phyloP scores from a whole-genome alignment of 2,888 invertebrate genomes.

The Tribolium freemani region DNA sequence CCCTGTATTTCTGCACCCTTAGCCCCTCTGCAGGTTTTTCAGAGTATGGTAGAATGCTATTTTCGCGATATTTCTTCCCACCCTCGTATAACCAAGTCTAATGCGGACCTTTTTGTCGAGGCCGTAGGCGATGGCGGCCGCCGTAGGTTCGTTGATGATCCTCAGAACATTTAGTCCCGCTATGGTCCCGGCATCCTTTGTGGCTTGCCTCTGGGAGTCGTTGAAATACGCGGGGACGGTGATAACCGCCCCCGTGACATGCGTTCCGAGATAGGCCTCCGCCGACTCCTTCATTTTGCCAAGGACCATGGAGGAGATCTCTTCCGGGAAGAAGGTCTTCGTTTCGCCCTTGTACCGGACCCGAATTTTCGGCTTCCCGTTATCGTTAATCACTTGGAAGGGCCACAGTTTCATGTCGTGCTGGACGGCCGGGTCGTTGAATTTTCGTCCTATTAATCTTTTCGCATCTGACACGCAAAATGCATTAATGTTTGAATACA shows the following conservation, averaged over 20 bases:
- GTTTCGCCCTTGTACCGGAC: slow-evolving; percentile 66
- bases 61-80: too few species aligned
- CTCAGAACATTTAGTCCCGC: slow-evolving; percentile 76
- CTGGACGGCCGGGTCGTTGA: slow-evolving; percentile 75
- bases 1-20: too few species aligned
- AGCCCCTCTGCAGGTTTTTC: too few species aligned
- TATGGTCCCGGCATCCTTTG: slow-evolving; percentile 76
- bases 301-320: slow-evolving; percentile 73
- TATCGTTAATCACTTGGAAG: slow-evolving; percentile 71
- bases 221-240: slow-evolving; percentile 77
- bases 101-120: slow-evolving; percentile 66
- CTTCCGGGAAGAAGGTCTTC: slow-evolving; percentile 69
- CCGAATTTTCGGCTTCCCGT: slow-evolving; percentile 66
- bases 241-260: slow-evolving; percentile 70
- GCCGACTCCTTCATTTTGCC: slow-evolving; percentile 73
- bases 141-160: slow-evolving; percentile 79
- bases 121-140: slow-evolving; percentile 77
- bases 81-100: too few species aligned
- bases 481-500: slow-evolving; percentile 45
- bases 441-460: slow-evolving; percentile 76
- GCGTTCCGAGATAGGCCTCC: slow-evolving; percentile 66
- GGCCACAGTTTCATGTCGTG: slow-evolving; percentile 77
- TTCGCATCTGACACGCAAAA: slow-evolving; percentile 71
- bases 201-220: slow-evolving; percentile 78
- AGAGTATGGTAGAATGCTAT: too few species aligned